These are phyloP conservation scores for Notolepis coatsorum DNA, from an alignment of 2,797 vertebrate species.

Conservation along the genomic window DNA sequence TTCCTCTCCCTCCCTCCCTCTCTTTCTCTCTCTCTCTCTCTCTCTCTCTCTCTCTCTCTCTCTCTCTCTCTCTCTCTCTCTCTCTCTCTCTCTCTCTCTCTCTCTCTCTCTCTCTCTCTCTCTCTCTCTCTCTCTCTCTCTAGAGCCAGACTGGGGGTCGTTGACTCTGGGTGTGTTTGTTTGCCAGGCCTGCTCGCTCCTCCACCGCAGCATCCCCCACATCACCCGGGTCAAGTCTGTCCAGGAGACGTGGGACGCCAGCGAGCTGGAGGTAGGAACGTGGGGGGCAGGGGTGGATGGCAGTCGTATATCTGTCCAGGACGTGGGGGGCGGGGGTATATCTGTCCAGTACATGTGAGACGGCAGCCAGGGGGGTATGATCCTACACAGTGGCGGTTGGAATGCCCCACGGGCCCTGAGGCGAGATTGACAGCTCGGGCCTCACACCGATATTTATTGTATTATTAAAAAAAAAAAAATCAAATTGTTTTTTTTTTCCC, in stretches of 20 bases:
- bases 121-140: constrained; percentile 3
- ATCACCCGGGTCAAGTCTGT: constrained; percentile 94
- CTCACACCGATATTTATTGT: too few relatives aligned
- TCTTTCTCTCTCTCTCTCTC: neutral
- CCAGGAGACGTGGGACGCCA: constrained; percentile 90
- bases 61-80: neutral
- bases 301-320: too few relatives aligned
- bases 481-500: too few relatives aligned
- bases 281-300: constrained; percentile 1
- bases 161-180: constrained; percentile 93
- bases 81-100: neutral
- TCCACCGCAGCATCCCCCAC: constrained; percentile 92
- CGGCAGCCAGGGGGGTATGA: too few relatives aligned
- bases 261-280: constrained; percentile 90
- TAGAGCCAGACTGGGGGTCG: constrained; percentile 97
- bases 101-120: neutral
- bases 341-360: too few relatives aligned
- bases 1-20: neutral
- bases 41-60: neutral
- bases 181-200: constrained; percentile 93
- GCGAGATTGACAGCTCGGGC: too few relatives aligned
- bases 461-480: too few relatives aligned
- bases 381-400: too few relatives aligned
- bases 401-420: too few relatives aligned
- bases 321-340: too few relatives aligned